Evolutionary conservation across 2,888 invertebrate species (phyloP).

Genomic region (Cheilosia impressa): DNA sequence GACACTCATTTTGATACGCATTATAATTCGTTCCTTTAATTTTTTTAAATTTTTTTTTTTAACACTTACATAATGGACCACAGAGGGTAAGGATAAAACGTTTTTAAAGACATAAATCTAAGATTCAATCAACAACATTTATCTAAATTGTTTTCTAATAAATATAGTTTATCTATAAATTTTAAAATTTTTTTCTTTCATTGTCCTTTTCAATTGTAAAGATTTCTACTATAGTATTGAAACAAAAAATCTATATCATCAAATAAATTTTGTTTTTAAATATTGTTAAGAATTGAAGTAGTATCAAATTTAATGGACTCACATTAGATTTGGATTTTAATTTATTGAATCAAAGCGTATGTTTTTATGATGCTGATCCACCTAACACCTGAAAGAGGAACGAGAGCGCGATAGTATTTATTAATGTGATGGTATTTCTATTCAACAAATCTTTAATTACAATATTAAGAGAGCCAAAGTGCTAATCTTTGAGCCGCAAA

Average conservation of each 20-base stretch:
- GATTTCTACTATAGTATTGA: conserved; percentile 44
- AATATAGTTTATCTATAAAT: conserved; percentile 18
- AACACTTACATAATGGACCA: conserved; percentile 45
- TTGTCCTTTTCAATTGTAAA: conserved; percentile 66
- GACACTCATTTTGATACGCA: conserved; percentile 19
- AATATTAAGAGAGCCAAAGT: too few species aligned
- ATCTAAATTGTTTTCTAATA: conserved; percentile 22
- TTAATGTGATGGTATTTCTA: too few species aligned
- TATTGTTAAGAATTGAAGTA: conserved; percentile 26
- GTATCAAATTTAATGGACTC: conserved; percentile 51
- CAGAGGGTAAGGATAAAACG: conserved; percentile 38
- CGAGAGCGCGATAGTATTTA: neutral
- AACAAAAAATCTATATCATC: conserved; percentile 54
- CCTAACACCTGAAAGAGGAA: conserved; percentile 58
- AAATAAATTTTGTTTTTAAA: conserved; percentile 14
- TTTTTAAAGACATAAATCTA: conserved; percentile 56
- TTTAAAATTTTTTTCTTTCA: conserved; percentile 34
- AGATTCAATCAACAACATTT: conserved; percentile 56
- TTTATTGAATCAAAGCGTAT: conserved; percentile 41
- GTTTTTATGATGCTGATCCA: conserved; percentile 1
- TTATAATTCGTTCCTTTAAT: neutral
- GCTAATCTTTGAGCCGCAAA: too few species aligned
- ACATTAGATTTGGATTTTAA: conserved; percentile 49
- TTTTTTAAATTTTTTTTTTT: conserved; percentile 10
- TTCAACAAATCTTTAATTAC: too few species aligned